Conservation (phyloP, 64 coral and sea anemone species). For the Pachyseris speciosa region DNA sequence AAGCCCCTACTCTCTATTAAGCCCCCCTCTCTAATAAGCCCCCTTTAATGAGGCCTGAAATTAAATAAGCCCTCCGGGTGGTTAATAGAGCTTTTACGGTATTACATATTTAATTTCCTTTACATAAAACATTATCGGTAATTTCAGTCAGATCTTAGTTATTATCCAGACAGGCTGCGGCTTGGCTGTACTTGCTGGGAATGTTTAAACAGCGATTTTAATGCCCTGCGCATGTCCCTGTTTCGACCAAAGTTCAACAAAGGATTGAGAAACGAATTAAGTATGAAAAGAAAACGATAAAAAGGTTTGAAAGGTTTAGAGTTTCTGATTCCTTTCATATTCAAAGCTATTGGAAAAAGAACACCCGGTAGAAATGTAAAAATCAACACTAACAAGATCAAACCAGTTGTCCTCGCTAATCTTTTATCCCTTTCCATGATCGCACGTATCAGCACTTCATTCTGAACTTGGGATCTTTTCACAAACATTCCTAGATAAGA, state of each 20-base stretch:
- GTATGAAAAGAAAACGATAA: background rate
- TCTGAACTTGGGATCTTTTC: background rate
- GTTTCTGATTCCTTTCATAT: too few species aligned
- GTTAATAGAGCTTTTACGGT: too few species aligned
- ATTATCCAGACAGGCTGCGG: too few species aligned
- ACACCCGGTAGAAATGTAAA: background rate
- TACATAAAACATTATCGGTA: too few species aligned
- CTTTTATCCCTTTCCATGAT: background rate
- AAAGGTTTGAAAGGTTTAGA: background rate
- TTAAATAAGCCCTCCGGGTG: too few species aligned
- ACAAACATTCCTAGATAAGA: background rate
- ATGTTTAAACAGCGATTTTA: background rate
- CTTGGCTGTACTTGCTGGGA: background rate
- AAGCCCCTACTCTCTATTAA: too few species aligned
- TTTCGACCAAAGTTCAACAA: conserved; percentile 1
- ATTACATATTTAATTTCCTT: too few species aligned
- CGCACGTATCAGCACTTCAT: background rate
- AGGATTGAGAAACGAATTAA: background rate
- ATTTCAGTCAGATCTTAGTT: too few species aligned
- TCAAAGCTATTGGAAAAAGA: background rate
- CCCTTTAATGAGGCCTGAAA: too few species aligned
- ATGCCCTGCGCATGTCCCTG: background rate
- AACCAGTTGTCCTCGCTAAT: background rate
- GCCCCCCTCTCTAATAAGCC: too few species aligned
- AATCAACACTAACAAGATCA: background rate